Conservation (phyloP, 2,113 vertebrate species). For the Felis chaus region DNA sequence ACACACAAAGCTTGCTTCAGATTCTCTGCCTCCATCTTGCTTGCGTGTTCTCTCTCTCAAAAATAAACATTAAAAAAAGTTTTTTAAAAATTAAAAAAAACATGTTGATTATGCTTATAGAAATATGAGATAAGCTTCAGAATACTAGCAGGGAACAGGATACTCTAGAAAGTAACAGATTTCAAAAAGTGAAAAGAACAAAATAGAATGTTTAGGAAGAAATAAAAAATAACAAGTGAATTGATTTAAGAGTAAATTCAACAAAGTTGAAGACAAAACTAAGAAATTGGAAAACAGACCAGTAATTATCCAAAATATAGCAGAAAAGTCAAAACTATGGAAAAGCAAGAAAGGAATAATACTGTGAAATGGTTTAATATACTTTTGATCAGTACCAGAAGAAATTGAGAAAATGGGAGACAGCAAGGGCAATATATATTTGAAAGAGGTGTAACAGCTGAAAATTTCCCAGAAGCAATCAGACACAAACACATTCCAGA, state of each 20-base stretch:
- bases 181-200: background rate
- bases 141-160: background rate
- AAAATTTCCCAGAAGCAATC: constrained; percentile 20
- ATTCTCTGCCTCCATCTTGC: too few relatives aligned
- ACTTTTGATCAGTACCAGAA: background rate
- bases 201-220: background rate
- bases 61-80: too few relatives aligned
- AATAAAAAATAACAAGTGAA: background rate
- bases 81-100: too few relatives aligned
- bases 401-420: background rate
- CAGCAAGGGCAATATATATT: background rate
- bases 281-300: background rate
- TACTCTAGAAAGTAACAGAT: background rate
- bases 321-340: background rate
- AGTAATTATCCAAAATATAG: background rate
- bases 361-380: background rate
- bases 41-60: too few relatives aligned
- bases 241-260: background rate
- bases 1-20: too few relatives aligned
- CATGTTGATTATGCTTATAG: background rate
- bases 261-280: background rate
- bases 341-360: background rate
- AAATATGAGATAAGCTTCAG: background rate
- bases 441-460: background rate
- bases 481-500: background rate